phyloP scores from a whole-genome alignment of 1,140 invertebrate species.

The Bombus vancouverensis region DNA sequence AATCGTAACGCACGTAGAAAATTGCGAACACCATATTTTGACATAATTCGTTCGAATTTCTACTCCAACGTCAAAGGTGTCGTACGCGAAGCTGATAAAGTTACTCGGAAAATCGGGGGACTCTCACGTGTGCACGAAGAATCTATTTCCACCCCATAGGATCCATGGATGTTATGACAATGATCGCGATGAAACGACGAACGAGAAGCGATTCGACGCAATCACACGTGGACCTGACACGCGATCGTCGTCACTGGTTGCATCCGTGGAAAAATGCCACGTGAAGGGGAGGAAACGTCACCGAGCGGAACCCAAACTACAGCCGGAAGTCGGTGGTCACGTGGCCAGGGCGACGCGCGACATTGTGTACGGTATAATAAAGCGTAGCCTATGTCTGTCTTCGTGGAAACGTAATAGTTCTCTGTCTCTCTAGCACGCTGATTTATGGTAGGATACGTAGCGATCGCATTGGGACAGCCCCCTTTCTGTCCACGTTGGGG shows the following conservation, averaged over 20 bases:
- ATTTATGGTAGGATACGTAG: conserved; percentile 61
- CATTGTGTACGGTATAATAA: conserved; percentile 69
- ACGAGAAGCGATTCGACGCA: not conserved
- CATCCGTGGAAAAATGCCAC: conserved; percentile 33
- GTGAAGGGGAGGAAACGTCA: conserved; percentile 35
- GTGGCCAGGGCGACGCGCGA: conserved; percentile 68
- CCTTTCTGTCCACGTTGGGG: conserved; percentile 37
- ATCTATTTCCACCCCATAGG: not conserved
- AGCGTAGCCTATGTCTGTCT: conserved; percentile 62
- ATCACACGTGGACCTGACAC: conserved; percentile 49
- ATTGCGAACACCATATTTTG: no score
- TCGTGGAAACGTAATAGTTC: conserved; percentile 59
- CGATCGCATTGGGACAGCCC: conserved; percentile 52
- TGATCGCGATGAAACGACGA: not conserved
- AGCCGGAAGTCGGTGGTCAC: conserved; percentile 69
- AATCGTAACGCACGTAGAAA: no score
- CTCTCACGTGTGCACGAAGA: no score
- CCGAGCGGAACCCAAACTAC: conserved; percentile 67
- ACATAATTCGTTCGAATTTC: no score
- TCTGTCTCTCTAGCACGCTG: conserved; percentile 57
- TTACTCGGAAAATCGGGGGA: no score
- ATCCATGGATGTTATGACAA: conserved; percentile 30
- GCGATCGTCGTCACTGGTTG: conserved; percentile 57
- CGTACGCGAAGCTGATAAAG: no score
- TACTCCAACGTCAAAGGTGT: no score